Conservation (phyloP, 2,888 invertebrate species). For the Agrochola lota region DNA sequence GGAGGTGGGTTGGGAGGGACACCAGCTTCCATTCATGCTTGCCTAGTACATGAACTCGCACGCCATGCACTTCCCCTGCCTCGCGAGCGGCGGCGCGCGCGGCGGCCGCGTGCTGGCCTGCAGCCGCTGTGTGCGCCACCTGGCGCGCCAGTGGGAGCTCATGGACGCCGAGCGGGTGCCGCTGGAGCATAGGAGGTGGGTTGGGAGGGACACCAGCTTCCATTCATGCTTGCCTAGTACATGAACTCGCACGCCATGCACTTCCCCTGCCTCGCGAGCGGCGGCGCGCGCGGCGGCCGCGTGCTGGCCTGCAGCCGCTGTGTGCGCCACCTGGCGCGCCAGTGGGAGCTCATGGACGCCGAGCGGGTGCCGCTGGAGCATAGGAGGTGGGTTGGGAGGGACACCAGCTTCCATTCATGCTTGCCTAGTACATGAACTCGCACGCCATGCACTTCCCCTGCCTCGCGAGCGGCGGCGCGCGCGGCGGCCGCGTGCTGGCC, state of each 20-base stretch:
- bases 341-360: slow-evolving; percentile 96
- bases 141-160: slow-evolving; percentile 97
- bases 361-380: slow-evolving; percentile 94
- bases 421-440: too few relatives aligned
- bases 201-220: too few relatives aligned
- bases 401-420: too few relatives aligned
- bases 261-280: slow-evolving; percentile 95
- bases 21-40: too few relatives aligned
- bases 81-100: slow-evolving; percentile 90
- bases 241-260: slow-evolving; percentile 71
- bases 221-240: too few relatives aligned
- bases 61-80: slow-evolving; percentile 97
- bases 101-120: slow-evolving; percentile 76
- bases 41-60: too few relatives aligned
- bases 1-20: too few relatives aligned
- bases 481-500: slow-evolving; percentile 57
- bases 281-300: slow-evolving; percentile 81
- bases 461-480: slow-evolving; percentile 91
- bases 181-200: slow-evolving; percentile 93
- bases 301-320: slow-evolving; percentile 90
- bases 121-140: slow-evolving; percentile 92
- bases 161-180: slow-evolving; percentile 96
- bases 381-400: slow-evolving; percentile 91
- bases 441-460: slow-evolving; percentile 96
- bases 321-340: slow-evolving; percentile 94